Percentiles rank a stretch among this genome's conserved stretches.
phyloP scores from a whole-genome alignment of 64 coral and sea anemone genomes.

The Actinia equina region DNA sequence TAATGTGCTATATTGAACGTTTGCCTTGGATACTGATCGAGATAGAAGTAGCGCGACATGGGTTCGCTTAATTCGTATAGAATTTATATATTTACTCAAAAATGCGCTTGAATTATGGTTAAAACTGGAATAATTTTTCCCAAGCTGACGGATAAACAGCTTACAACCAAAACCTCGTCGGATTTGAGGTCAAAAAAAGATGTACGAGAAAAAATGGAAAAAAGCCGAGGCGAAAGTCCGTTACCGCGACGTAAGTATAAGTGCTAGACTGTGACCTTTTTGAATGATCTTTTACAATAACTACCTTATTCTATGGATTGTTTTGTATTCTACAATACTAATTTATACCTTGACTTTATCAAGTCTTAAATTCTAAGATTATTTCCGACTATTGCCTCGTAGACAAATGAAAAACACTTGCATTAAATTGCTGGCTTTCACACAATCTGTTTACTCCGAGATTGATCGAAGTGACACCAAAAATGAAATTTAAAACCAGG shows the following conservation, averaged over 20 bases:
- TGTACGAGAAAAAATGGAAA: background rate
- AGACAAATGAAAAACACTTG: background rate
- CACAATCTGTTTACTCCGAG: background rate
- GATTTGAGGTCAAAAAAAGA: background rate
- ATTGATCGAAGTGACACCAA: background rate
- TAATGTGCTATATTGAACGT: conserved; percentile 15
- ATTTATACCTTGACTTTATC: background rate
- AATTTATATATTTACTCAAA: background rate
- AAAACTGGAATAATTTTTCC: conserved; percentile 12
- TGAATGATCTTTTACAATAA: background rate
- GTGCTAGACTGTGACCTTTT: background rate
- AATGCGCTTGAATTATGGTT: background rate
- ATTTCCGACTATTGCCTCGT: background rate
- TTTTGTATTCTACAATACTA: background rate
- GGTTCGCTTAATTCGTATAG: background rate
- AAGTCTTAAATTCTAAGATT: background rate
- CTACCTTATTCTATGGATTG: background rate
- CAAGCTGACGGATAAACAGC: background rate
- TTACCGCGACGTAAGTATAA: background rate
- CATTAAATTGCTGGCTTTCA: background rate
- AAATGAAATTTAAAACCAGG: background rate
- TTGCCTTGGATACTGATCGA: conserved; percentile 9
- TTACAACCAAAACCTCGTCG: background rate
- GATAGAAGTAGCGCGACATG: background rate
- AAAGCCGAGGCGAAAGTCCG: background rate